phyloP scores from a whole-genome alignment of 35 echinoderm and acorn worm species.

The Holothuria glaberrima region DNA sequence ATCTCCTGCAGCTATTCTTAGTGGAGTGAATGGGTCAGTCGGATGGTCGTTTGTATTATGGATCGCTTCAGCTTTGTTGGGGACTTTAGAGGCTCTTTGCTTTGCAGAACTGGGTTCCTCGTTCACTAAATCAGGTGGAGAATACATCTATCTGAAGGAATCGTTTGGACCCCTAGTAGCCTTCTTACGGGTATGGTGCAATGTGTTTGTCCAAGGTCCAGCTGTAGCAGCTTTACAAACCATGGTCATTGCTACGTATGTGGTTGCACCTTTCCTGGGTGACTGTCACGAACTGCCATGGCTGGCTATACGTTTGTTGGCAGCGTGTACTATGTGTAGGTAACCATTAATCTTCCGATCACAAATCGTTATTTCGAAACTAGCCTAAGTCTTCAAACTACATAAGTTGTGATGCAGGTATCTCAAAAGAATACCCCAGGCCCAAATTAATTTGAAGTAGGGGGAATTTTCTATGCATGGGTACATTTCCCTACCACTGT shows the following conservation, averaged over 20 bases:
- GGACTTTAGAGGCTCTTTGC: neutral
- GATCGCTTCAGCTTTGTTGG: conserved; percentile 2
- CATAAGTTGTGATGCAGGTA: too few species aligned
- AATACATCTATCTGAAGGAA: conserved; percentile 54
- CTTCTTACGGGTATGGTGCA: conserved; percentile 53
- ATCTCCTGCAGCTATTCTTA: conserved; percentile 77
- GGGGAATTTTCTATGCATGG: too few species aligned
- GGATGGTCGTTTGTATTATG: conserved; percentile 50
- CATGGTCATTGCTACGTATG: conserved; percentile 1
- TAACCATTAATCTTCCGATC: neutral
- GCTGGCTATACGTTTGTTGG: neutral
- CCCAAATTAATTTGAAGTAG: too few species aligned
- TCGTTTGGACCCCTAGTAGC: conserved; percentile 60
- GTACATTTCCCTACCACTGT: too few species aligned
- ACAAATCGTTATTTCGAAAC: too few species aligned
- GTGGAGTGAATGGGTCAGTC: conserved; percentile 39
- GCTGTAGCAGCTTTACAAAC: neutral
- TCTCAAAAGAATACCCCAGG: too few species aligned
- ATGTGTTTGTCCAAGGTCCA: neutral
- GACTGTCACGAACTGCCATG: neutral
- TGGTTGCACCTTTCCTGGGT: conserved; percentile 8
- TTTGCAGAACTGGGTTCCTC: conserved; percentile 57
- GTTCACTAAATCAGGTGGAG: conserved; percentile 46
- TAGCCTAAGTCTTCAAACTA: too few species aligned
- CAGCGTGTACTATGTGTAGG: conserved; percentile 25